These are phyloP conservation scores for Malachius bipustulatus DNA, from an alignment of 2,888 invertebrate genomes.

Conservation along the genomic window DNA sequence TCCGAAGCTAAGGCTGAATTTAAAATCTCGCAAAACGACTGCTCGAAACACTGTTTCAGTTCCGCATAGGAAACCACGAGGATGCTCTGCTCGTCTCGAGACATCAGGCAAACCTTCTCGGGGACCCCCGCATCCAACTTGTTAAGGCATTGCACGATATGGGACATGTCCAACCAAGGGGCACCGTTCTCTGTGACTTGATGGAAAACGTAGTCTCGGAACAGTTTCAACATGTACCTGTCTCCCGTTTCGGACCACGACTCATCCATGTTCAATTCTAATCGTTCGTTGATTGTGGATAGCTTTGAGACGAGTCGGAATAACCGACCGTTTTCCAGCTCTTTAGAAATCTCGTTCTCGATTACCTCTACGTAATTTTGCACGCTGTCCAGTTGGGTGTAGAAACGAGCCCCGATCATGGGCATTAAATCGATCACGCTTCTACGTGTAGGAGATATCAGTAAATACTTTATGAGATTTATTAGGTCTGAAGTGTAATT, in stretches of 20 bases:
- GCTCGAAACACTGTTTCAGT: slow-evolving; percentile 87
- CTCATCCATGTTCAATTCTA: slow-evolving; percentile 87
- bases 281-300: slow-evolving; percentile 88
- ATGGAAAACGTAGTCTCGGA: slow-evolving; percentile 95
- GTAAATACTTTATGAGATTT: slow-evolving; percentile 78
- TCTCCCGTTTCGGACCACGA: slow-evolving; percentile 98
- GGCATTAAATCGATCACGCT: slow-evolving; percentile 96
- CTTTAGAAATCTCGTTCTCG: slow-evolving; percentile 83
- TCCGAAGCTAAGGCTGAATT: slow-evolving; percentile 39
- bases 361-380: slow-evolving; percentile 79
- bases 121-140: slow-evolving; percentile 75
- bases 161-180: slow-evolving; percentile 95
- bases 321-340: slow-evolving; percentile 89
- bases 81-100: slow-evolving; percentile 92
- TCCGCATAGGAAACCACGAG: slow-evolving; percentile 92
- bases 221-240: slow-evolving; percentile 94
- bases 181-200: slow-evolving; percentile 84
- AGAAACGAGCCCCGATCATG: slow-evolving; percentile 96
- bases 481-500: slow-evolving; percentile 90
- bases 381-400: slow-evolving; percentile 85
- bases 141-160: slow-evolving; percentile 87
- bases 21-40: slow-evolving; percentile 77
- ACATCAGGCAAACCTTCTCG: slow-evolving; percentile 84
- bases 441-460: slow-evolving; percentile 54
- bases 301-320: slow-evolving; percentile 85